Evolutionary conservation across 2,888 invertebrate species (phyloP).

Genomic region (Pristionchus japonicus): DNA sequence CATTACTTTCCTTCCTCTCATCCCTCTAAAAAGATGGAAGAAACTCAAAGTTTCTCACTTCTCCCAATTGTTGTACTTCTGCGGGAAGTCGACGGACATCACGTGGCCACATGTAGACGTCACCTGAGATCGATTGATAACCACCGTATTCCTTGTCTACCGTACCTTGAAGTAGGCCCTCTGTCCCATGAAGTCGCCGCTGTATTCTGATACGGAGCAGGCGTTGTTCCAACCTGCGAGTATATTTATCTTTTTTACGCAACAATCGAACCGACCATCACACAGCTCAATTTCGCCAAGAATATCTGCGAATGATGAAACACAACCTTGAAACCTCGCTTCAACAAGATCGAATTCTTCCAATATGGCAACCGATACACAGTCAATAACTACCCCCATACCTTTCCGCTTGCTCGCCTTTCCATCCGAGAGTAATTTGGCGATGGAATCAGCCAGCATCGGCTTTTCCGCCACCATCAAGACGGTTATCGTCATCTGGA

Average conservation of each 20-base stretch:
- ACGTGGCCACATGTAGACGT: conserved; percentile 99
- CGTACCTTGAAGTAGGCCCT: conserved; percentile 82
- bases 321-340: no score
- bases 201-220: conserved; percentile 95
- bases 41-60: neutral
- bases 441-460: conserved; percentile 93
- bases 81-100: conserved; percentile 90
- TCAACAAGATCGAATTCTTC: no score
- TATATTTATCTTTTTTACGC: no score
- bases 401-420: conserved; percentile 84
- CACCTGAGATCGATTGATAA: conserved; percentile 79
- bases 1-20: no score
- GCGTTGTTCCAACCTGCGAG: conserved; percentile 88
- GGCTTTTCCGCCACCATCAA: conserved; percentile 98
- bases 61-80: conserved; percentile 97
- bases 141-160: neutral
- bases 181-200: conserved; percentile 83
- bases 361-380: no score
- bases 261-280: no score
- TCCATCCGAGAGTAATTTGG: conserved; percentile 91
- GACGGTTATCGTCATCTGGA: conserved; percentile 74
- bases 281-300: no score
- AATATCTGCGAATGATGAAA: no score
- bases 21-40: no score
- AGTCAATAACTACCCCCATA: no score